A percentile compares a stretch with the other conserved stretches of the same genome.
phyloP scores from a whole-genome alignment of 2,888 invertebrate genomes.

The Gibbula magus region DNA sequence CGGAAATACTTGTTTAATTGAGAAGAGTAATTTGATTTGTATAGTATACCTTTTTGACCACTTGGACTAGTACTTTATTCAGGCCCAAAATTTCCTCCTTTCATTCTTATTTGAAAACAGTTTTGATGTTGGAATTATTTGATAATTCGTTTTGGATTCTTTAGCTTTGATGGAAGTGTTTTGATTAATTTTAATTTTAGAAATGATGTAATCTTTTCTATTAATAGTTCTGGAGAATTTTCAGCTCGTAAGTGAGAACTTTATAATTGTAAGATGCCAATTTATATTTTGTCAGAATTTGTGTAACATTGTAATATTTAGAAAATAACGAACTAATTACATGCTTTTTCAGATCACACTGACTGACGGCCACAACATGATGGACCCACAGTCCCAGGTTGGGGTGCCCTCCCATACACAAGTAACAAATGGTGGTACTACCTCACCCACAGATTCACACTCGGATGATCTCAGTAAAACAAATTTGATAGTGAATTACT shows the following conservation, averaged over 20 bases:
- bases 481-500: conserved; percentile 99
- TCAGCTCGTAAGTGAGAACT: background rate
- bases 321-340: background rate
- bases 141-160: background rate
- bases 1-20: too few relatives aligned
- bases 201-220: background rate
- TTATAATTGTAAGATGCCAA: background rate
- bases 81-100: too few relatives aligned
- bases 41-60: too few relatives aligned
- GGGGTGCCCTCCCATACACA: conserved; percentile 42
- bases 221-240: background rate
- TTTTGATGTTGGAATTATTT: too few relatives aligned
- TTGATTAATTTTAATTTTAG: background rate
- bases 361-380: conserved; percentile 61
- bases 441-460: conserved; percentile 64
- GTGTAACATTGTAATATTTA: background rate
- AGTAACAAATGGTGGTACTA: conserved; percentile 64
- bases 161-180: background rate
- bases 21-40: too few relatives aligned
- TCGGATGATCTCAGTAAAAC: conserved; percentile 78
- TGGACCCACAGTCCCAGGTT: conserved; percentile 61
- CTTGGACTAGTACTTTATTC: too few relatives aligned
- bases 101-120: too few relatives aligned
- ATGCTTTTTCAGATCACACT: conserved; percentile 62
- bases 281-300: background rate